These are phyloP conservation scores for Ptychoptera albimana DNA, from an alignment of 2,888 invertebrate species.

Conservation along the genomic window DNA sequence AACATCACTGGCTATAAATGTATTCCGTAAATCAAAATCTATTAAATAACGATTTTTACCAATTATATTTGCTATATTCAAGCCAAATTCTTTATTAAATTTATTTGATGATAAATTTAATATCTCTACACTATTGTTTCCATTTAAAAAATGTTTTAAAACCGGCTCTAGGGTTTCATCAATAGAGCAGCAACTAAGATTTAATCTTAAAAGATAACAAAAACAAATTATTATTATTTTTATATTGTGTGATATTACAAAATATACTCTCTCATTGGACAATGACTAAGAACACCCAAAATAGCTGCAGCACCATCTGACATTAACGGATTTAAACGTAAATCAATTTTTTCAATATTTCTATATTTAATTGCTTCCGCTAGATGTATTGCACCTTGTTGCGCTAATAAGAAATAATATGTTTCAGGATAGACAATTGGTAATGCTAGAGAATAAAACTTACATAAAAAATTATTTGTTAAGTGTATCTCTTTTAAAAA, in stretches of 20 bases:
- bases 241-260: background rate
- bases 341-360: conserved; percentile 17
- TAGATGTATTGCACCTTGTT: conserved; percentile 23
- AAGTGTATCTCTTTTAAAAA: conserved; percentile 21
- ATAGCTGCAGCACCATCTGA: conserved; percentile 27
- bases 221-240: background rate
- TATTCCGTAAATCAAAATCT: conserved; percentile 22
- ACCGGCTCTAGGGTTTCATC: conserved; percentile 19
- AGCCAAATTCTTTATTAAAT: conserved; percentile 23
- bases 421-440: background rate
- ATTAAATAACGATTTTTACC: conserved; percentile 20
- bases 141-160: conserved; percentile 22
- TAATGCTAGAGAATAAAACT: conserved; percentile 6
- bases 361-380: conserved; percentile 20
- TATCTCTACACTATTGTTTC: conserved; percentile 18
- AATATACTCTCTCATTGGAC: conserved; percentile 16
- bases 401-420: conserved; percentile 14
- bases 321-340: conserved; percentile 27
- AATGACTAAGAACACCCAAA: conserved; percentile 17
- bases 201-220: conserved; percentile 11
- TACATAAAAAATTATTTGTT: conserved; percentile 27
- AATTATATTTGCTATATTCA: conserved; percentile 22
- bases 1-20: conserved; percentile 19
- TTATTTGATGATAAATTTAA: conserved; percentile 24
- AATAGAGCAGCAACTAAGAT: conserved; percentile 23